Base-by-base conservation (phyloP, 2,888 invertebrate species). In the Xanthia icteritia region DNA sequence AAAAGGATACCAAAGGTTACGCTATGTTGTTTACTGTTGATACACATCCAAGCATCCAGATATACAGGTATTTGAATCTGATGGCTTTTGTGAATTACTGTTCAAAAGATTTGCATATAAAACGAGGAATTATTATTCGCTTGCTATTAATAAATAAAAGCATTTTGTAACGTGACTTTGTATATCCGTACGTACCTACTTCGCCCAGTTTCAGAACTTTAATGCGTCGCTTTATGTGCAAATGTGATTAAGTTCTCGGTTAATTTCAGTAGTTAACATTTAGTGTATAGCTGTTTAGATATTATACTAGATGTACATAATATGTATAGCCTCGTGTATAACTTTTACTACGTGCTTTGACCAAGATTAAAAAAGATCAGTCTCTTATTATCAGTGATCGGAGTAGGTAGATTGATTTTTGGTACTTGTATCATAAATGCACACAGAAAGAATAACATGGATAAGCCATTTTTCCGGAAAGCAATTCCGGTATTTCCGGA, bases 11-110 rank as follows among this genome's bases (percentile, higher is more conserved):
- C 82, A 79, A 86, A 85, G 79, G 73, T 88, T 83, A 67, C 76
- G 71, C 70, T 83, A 85, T 89, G 81, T 75, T 89, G 78, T 86
- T 87, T 89, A 79, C 77, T 89, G 70, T 76, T 89, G 54, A 83
- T 88, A 72, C 86, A 83, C 48, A 79, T 89, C 51, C 85, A 82
- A 79, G 86, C 84, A 42, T 83, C 84, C 15, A 88, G 86, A 71
- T 83, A 77, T 58, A 77, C 82, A 91, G 90, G 91, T 91, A 90
- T 81, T 73, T 73, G 3, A 36, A 58, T 31, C 60, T 72, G 36
- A 72, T 58, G 39, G 51, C 23, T 68, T 66, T 63, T 64, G 64
- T 0, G 8, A 60, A 63, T 77, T 42, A 51, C 20, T 45, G 20
- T 61, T 56, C 66, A 48, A 17, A 31, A 79, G n/a, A 81, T 81